Evolutionary conservation across 2,113 vertebrate genomes (phyloP), one percentile per base, ranked within the genome.

Genomic region (Laticauda laticaudata): DNA sequence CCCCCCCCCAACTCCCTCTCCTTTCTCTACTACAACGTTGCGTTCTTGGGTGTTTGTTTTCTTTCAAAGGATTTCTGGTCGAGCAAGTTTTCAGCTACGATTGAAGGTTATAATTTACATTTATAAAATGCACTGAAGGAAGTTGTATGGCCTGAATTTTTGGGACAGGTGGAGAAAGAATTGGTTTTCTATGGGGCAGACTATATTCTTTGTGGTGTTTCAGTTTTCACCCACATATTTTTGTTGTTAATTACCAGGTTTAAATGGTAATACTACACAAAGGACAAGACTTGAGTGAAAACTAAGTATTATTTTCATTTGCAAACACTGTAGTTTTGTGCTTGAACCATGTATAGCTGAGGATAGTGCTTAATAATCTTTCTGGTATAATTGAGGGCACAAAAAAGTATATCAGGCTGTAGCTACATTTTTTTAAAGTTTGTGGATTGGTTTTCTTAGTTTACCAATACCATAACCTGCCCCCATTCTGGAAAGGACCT

Each of bases 91-190:
- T 26, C 29, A 92, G 23, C 14, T 0, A 4, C 61, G 29, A 18
- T 54, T 94, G 81, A 87, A 94, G 94, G 61, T 53, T 90, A 20
- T 91, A 29, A 92, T 11, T 92, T 92, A 90, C 81, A 24, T 24
- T 48, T 1, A 81, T 90, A 86, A 93, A 3, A 93, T 64, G 2
- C 34, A 29, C 86, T 59, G 6, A 89, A 90, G 92, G 14, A 2
- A 2, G 43, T 0, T 85, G 39, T 21, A 3, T 14, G 75, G 89
- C 39, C 3, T 12, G 39, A 51, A 85, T 89, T 94, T 96, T 96
- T 88, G 39, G 14, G 96, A 95, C 91, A 94, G 93, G 93, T 94
- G 95, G 94, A 94, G 94, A 95, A 95, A 94, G 24, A 10, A 48
- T 85, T 2, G 51, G 12, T 91, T 23, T 87, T 1, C 0, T 11